Conservation (phyloP, 2,888 invertebrate species). For the Pandemis corylana region DNA sequence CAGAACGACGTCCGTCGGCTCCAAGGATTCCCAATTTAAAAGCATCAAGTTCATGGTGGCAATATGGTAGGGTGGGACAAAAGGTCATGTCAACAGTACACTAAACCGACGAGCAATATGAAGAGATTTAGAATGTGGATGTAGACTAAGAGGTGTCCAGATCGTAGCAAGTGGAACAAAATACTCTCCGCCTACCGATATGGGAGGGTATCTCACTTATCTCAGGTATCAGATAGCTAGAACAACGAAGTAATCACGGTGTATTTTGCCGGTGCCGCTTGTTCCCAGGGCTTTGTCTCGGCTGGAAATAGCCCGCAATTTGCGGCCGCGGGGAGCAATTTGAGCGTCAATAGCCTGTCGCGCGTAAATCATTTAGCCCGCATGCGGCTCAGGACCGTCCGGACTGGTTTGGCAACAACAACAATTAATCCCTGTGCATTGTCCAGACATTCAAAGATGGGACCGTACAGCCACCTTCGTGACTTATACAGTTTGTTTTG, state of each 20-base stretch:
- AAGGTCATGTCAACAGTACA: no score
- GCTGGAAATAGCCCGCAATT: background rate
- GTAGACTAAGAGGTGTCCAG: no score
- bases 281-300: slow-evolving; percentile 26
- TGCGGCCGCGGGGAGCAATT: slow-evolving; percentile 20
- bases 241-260: background rate
- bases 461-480: background rate
- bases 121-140: no score
- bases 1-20: no score
- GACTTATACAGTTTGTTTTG: no score
- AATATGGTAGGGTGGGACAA: no score
- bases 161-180: no score
- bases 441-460: slow-evolving; percentile 14
- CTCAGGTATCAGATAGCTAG: background rate
- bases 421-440: slow-evolving; percentile 16
- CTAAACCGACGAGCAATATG: no score
- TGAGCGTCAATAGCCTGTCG: slow-evolving; percentile 12
- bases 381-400: background rate
- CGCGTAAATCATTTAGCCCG: slow-evolving; percentile 12
- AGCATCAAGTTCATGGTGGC: no score
- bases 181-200: no score
- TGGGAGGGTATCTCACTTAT: no score
- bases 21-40: no score
- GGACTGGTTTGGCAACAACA: slow-evolving; percentile 32
- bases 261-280: background rate